Evolutionary conservation across 2,888 invertebrate species (phyloP).

Genomic region (Drosophila paramelanica): DNA sequence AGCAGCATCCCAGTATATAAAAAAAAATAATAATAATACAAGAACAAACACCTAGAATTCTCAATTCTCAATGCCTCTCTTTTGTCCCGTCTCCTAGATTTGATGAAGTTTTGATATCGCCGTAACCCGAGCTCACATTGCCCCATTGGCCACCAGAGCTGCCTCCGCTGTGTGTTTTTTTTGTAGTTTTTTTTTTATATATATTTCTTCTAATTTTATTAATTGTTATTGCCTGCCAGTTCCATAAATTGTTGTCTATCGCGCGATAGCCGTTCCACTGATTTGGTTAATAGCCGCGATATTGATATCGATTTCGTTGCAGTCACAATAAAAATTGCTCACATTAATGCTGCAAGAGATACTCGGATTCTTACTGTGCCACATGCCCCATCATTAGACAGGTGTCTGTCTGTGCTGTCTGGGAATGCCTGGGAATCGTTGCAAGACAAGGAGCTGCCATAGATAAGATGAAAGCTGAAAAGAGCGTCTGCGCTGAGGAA

Average conservation of each 20-base stretch:
- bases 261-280: slow-evolving; percentile 69
- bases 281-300: slow-evolving; percentile 75
- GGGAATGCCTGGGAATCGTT: slow-evolving; percentile 20
- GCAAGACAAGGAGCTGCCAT: slow-evolving; percentile 39
- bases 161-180: slow-evolving; percentile 16
- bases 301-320: slow-evolving; percentile 72
- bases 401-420: slow-evolving; percentile 16
- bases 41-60: slow-evolving; percentile 4
- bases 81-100: slow-evolving; percentile 40
- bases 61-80: slow-evolving; percentile 42
- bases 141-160: slow-evolving; percentile 56
- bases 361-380: not conserved
- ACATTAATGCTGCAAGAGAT: slow-evolving; percentile 52
- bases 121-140: slow-evolving; percentile 61
- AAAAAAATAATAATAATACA: slow-evolving; percentile 9
- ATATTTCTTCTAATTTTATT: slow-evolving; percentile 72
- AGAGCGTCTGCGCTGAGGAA: slow-evolving; percentile 6
- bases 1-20: slow-evolving; percentile 7
- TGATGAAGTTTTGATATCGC: slow-evolving; percentile 72
- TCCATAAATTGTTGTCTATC: slow-evolving; percentile 72
- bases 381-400: slow-evolving; percentile 30
- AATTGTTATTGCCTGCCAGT: slow-evolving; percentile 80
- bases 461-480: slow-evolving; percentile 32
- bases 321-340: slow-evolving; percentile 72
- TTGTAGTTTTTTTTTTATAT: slow-evolving; percentile 28